Evolutionary conservation across 2,888 invertebrate species (phyloP).

Genomic region (Masnerella sp.): DNA sequence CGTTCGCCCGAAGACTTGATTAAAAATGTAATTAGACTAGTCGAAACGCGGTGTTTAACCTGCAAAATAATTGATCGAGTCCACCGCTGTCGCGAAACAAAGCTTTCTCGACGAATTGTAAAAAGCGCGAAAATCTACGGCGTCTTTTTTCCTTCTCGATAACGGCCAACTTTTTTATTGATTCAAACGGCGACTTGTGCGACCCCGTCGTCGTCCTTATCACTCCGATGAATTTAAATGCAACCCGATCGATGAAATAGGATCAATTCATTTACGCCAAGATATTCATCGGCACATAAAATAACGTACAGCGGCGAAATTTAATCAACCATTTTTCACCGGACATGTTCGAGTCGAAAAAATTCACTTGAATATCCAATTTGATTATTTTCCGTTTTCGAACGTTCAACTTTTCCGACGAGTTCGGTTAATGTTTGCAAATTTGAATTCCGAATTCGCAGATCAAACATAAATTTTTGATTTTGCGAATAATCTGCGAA

Average conservation of each 20-base stretch:
- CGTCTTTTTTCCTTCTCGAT: background rate
- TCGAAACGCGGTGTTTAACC: background rate
- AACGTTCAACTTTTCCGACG: no score
- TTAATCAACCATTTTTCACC: no score
- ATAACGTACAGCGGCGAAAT: no score
- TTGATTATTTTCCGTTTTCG: no score
- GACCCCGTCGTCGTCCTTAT: conserved; percentile 6
- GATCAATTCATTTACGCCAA: conserved; percentile 23
- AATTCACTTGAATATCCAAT: no score
- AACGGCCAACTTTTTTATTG: conserved; percentile 26
- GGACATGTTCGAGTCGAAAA: no score
- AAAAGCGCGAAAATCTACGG: conserved; percentile 16
- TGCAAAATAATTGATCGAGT: conserved; percentile 6
- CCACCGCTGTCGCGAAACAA: no score
- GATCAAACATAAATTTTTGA: no score
- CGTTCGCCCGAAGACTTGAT: conserved; percentile 6
- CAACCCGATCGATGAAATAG: conserved; percentile 5
- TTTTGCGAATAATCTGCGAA: no score
- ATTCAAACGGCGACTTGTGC: conserved; percentile 13
- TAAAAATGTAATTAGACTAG: conserved; percentile 8
- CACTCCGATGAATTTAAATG: conserved; percentile 33
- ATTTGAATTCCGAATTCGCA: no score
- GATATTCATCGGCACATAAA: no score
- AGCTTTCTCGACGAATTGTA: conserved; percentile 1
- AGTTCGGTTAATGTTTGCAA: no score